Evolutionary conservation across 2,888 invertebrate species (phyloP).

Genomic region (Abrostola triplasia): DNA sequence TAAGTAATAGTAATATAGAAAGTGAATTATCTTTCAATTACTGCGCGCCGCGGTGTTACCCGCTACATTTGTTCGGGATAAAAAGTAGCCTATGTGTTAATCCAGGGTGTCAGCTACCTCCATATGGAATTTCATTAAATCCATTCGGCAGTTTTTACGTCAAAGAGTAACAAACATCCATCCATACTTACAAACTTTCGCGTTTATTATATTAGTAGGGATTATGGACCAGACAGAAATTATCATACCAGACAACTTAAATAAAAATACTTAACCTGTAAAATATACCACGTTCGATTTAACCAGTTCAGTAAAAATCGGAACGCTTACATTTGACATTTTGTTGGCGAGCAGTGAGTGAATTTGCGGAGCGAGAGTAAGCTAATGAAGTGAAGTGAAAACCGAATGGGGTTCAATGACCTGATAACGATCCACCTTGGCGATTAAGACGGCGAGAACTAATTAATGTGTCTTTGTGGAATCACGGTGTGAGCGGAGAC

Average conservation of each 20-base stretch:
- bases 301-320: conserved; percentile 1
- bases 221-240: too few species aligned
- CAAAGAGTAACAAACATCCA: too few species aligned
- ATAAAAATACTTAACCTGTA: background rate
- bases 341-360: conserved; percentile 33
- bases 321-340: conserved; percentile 30
- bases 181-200: too few species aligned
- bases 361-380: conserved; percentile 60
- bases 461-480: conserved; percentile 72
- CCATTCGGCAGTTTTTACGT: too few species aligned
- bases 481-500: conserved; percentile 47
- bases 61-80: too few species aligned
- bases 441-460: conserved; percentile 70
- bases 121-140: too few species aligned
- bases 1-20: too few species aligned
- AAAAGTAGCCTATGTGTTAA: too few species aligned
- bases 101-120: too few species aligned
- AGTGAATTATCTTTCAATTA: too few species aligned
- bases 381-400: conserved; percentile 76
- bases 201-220: too few species aligned
- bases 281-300: background rate
- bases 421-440: conserved; percentile 70
- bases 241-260: background rate
- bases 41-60: too few species aligned
- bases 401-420: conserved; percentile 74